Conservation (phyloP, 2,113 vertebrate species). For the Indicator indicator region DNA sequence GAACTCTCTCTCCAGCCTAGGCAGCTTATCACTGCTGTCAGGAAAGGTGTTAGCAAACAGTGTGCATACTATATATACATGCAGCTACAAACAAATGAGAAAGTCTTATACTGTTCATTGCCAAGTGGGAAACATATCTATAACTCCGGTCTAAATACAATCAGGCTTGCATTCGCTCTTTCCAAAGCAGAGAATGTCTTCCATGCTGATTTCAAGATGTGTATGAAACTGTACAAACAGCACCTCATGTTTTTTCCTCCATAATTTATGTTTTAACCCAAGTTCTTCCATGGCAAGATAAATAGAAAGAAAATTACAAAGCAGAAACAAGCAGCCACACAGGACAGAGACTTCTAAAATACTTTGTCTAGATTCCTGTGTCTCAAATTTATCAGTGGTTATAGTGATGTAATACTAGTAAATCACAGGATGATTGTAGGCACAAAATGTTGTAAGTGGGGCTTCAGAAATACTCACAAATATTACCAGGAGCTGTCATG, state of each 20-base stretch:
- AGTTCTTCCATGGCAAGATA: neutral
- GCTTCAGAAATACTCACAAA: slow-evolving; percentile 16
- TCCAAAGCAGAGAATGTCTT: neutral
- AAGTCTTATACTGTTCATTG: neutral
- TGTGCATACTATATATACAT: neutral
- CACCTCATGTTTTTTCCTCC: neutral
- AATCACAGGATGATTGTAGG: neutral
- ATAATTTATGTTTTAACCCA: neutral
- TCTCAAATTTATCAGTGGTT: neutral
- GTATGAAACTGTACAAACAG: neutral
- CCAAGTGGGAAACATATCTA: neutral
- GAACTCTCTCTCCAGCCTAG: neutral
- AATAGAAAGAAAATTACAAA: neutral
- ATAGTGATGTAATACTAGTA: neutral
- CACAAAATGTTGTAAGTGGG: neutral
- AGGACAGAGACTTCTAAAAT: neutral
- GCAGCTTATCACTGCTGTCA: slow-evolving; percentile 32
- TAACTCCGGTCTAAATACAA: neutral
- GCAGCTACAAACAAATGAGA: neutral
- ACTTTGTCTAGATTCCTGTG: neutral
- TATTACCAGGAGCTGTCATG: neutral
- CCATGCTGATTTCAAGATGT: neutral
- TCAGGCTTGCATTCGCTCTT: neutral
- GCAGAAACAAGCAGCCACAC: neutral
- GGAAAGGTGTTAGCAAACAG: slow-evolving; percentile 46